phyloP scores from a whole-genome alignment of 1,140 invertebrate species.

The Marisa cornuarietis region DNA sequence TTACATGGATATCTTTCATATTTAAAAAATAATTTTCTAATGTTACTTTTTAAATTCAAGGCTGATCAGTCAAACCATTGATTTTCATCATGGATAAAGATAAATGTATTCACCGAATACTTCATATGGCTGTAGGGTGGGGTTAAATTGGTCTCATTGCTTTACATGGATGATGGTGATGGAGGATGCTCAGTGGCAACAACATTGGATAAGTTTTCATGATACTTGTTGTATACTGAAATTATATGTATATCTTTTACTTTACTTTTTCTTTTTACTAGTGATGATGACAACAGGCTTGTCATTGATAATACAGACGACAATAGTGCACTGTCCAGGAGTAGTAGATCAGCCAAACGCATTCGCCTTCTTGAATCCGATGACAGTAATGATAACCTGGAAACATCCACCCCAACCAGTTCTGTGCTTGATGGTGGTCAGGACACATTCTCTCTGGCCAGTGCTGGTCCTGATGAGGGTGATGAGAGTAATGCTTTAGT shows the following conservation, averaged over 20 bases:
- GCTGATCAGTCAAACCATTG: too few relatives aligned
- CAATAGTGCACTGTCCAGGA: not conserved
- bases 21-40: too few relatives aligned
- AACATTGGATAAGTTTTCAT: not conserved
- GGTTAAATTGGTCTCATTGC: too few relatives aligned
- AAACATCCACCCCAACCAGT: not conserved
- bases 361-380: constrained; percentile 19
- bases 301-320: constrained; percentile 17
- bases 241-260: not conserved
- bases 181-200: too few relatives aligned
- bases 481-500: constrained; percentile 8
- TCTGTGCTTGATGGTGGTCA: not conserved
- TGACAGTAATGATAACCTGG: not conserved
- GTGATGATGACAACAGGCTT: constrained; percentile 19
- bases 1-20: too few relatives aligned
- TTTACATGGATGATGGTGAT: too few relatives aligned
- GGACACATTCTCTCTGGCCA: constrained; percentile 22
- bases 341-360: not conserved
- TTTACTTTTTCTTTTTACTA: not conserved
- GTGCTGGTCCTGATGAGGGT: constrained; percentile 7
- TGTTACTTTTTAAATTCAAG: too few relatives aligned
- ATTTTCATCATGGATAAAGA: too few relatives aligned
- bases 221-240: not conserved
- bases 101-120: too few relatives aligned
- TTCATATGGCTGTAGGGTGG: too few relatives aligned